Percentiles rank a stretch among this genome's conserved stretches.
phyloP scores from a whole-genome alignment of 2,888 invertebrate genomes.

The Drosophila algonquin region DNA sequence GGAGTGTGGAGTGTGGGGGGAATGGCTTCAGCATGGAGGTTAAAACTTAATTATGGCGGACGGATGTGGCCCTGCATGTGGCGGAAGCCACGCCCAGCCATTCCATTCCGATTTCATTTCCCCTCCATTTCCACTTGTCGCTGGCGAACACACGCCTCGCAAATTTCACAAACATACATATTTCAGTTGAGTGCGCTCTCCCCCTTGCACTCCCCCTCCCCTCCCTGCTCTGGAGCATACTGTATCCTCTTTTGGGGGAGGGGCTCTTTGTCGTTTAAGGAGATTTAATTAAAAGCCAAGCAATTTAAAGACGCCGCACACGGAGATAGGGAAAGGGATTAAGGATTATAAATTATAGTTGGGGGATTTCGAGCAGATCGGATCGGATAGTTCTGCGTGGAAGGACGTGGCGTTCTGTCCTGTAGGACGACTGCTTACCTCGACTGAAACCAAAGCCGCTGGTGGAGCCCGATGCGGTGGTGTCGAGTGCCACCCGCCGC shows the following conservation, averaged over 20 bases:
- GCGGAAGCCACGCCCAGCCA: constrained; percentile 54
- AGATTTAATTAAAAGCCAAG: constrained; percentile 42
- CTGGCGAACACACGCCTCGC: constrained; percentile 71
- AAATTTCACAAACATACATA: constrained; percentile 76
- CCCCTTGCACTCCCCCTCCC: not conserved
- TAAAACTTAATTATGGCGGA: constrained; percentile 72
- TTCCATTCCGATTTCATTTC: constrained; percentile 20
- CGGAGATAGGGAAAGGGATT: not conserved
- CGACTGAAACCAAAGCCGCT: constrained; percentile 81
- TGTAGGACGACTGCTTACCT: constrained; percentile 72
- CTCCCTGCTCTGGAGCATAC: not conserved
- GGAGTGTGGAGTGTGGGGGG: not conserved
- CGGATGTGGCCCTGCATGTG: constrained; percentile 75
- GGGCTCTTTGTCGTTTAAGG: constrained; percentile 19
- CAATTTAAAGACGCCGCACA: constrained; percentile 27
- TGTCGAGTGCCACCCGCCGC: constrained; percentile 80
- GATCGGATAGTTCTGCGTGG: constrained; percentile 17
- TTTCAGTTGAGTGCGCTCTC: constrained; percentile 61
- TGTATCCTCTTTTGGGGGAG: constrained; percentile 30
- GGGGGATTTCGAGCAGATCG: constrained; percentile 11
- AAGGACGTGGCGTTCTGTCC: too few relatives aligned
- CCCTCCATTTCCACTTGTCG: constrained; percentile 50
- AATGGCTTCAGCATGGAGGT: constrained; percentile 33
- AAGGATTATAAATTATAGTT: constrained; percentile 28
- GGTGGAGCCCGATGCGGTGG: constrained; percentile 82